Evolutionary conservation across 2,797 vertebrate genomes (phyloP).

Genomic region (Carapus acus): DNA sequence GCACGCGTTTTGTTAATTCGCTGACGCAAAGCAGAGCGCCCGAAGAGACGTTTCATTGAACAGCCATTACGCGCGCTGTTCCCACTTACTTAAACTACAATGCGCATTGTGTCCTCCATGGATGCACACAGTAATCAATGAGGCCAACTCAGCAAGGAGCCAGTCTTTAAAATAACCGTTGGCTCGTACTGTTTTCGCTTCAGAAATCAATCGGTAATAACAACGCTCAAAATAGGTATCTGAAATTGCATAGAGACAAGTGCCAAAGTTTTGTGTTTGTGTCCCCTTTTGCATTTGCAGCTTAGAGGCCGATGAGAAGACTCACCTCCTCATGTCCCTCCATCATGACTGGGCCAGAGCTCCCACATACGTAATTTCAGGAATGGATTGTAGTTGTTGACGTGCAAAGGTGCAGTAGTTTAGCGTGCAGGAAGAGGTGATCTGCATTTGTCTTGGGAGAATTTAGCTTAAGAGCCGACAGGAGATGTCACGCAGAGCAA

Average conservation of each 20-base stretch:
- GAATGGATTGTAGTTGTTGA: constrained; percentile 16
- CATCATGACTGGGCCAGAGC: constrained; percentile 57
- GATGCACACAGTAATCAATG: background rate
- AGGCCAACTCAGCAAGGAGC: no score
- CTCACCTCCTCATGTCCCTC: constrained; percentile 21
- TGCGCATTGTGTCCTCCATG: background rate
- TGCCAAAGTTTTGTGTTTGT: constrained; percentile 7
- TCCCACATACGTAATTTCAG: constrained; percentile 23
- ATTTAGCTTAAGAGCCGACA: constrained; percentile 48
- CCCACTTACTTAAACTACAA: background rate
- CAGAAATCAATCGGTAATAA: no score
- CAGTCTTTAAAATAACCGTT: no score
- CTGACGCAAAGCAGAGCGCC: constrained; percentile 11
- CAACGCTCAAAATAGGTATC: no score
- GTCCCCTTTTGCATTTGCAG: constrained; percentile 57
- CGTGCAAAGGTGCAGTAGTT: constrained; percentile 15
- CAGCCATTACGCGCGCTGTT: background rate
- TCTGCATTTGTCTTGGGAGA: constrained; percentile 43
- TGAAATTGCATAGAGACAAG: background rate
- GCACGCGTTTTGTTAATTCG: constrained; percentile 5
- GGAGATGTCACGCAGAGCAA: constrained; percentile 55
- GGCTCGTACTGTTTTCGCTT: no score
- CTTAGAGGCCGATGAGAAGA: constrained; percentile 36
- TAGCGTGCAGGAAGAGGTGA: constrained; percentile 26
- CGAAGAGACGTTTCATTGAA: background rate